Evolutionary conservation across 2,797 vertebrate species (phyloP).

Genomic region (Dryobates pubescens): DNA sequence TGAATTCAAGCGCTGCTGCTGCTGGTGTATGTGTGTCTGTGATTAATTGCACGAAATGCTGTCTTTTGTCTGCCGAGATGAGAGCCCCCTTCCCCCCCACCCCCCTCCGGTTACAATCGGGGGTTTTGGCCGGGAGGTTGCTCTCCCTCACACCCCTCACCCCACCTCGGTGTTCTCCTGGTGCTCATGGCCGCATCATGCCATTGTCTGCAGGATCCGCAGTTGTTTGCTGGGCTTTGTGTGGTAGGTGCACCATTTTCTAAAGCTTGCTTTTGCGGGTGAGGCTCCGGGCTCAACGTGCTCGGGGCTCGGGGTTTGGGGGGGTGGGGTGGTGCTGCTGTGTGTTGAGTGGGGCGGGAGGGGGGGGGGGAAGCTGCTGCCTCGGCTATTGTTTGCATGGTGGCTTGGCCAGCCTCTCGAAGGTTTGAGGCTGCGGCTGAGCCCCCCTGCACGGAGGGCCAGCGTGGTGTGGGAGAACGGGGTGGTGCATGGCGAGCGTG

Average conservation of each 20-base stretch:
- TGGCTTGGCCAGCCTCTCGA: conserved; percentile 8
- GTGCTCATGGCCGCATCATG: conserved; percentile 33
- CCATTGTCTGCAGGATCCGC: conserved; percentile 67
- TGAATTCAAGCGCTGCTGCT: conserved; percentile 26
- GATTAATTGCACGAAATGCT: conserved; percentile 49
- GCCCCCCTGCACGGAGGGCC: conserved; percentile 14
- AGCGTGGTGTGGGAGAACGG: not conserved
- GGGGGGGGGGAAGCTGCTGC: not conserved
- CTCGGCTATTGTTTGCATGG: conserved; percentile 19
- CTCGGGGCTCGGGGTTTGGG: not conserved
- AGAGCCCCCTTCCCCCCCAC: not conserved
- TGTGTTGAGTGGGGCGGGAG: not conserved
- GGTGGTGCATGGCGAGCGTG: not conserved
- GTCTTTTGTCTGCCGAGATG: conserved; percentile 44
- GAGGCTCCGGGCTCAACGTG: conserved; percentile 11
- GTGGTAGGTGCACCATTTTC: conserved; percentile 69
- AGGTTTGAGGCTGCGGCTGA: conserved; percentile 38
- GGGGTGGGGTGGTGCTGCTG: no score
- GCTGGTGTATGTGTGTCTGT: not conserved
- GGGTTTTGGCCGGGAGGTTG: conserved; percentile 34
- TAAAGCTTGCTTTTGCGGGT: conserved; percentile 53
- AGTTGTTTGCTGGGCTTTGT: conserved; percentile 61
- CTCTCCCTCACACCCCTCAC: not conserved
- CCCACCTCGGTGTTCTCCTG: not conserved
- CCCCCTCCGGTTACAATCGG: not conserved